phyloP scores from a whole-genome alignment of 1,140 invertebrate genomes.

The Maniola jurtina region DNA sequence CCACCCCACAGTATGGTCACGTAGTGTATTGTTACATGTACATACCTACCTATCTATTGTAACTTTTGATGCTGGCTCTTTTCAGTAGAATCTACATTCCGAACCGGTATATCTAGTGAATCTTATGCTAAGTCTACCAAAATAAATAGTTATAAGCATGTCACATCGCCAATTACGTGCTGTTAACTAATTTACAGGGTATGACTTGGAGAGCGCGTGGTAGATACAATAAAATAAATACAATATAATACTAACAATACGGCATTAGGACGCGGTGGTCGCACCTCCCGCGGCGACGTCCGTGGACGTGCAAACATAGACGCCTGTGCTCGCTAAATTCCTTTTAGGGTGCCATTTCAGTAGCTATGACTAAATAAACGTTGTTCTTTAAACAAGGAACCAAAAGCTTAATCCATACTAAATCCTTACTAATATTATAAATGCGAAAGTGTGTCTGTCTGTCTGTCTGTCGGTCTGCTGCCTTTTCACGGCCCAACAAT shows the following conservation, averaged over 20 bases:
- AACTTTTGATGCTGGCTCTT: not conserved
- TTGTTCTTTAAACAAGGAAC: no score
- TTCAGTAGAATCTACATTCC: not conserved
- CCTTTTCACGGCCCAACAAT: no score
- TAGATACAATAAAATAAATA: conserved; percentile 46
- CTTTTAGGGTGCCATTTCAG: conserved; percentile 45
- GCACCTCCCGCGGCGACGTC: conserved; percentile 55
- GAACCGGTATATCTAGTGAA: no score
- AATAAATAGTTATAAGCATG: conserved; percentile 36
- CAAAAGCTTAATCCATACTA: no score
- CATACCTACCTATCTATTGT: no score
- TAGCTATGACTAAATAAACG: conserved; percentile 3
- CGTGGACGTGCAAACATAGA: conserved; percentile 66
- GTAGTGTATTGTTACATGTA: no score
- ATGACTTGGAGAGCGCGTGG: conserved; percentile 36
- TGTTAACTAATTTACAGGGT: conserved; percentile 47
- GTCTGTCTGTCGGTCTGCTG: no score
- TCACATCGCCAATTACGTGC: conserved; percentile 40
- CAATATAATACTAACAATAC: conserved; percentile 50
- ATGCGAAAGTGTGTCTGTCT: no score
- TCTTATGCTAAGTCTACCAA: conserved; percentile 4
- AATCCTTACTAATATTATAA: no score
- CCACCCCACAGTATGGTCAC: no score
- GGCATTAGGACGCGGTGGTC: conserved; percentile 45
- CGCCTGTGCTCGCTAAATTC: conserved; percentile 55